Percentiles rank a stretch among this genome's conserved stretches.
phyloP scores from a whole-genome alignment of 1,140 invertebrate species.

The Sitophilus oryzae region DNA sequence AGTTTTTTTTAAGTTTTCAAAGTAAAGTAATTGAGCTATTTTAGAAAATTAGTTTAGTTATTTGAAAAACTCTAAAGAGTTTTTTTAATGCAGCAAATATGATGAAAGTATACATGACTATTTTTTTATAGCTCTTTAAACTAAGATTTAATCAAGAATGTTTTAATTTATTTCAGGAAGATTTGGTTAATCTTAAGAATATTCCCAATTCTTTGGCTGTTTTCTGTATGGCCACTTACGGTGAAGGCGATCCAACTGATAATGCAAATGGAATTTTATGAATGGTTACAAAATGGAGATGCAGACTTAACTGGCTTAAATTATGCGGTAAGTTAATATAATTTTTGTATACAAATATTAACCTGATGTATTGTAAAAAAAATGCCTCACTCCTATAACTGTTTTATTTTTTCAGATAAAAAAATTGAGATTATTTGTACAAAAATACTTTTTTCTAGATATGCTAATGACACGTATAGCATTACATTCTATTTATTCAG shows the following conservation, averaged over 20 bases:
- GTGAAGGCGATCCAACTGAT: conserved; percentile 99
- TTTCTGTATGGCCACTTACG: conserved; percentile 98
- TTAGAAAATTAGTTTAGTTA: background rate
- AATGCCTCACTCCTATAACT: too few species aligned
- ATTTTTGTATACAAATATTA: too few species aligned
- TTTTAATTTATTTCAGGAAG: conserved; percentile 61
- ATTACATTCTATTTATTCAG: too few species aligned
- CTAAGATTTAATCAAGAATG: background rate
- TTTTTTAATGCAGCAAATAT: background rate
- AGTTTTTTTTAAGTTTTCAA: background rate
- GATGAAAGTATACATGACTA: background rate
- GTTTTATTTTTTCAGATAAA: too few species aligned
- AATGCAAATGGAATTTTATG: conserved; percentile 98
- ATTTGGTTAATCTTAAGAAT: conserved; percentile 77
- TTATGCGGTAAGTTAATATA: conserved; percentile 89
- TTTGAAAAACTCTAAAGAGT: too few species aligned
- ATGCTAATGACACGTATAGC: too few species aligned
- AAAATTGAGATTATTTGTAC: too few species aligned
- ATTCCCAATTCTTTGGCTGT: conserved; percentile 92
- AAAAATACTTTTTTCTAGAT: too few species aligned
- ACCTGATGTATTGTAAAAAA: too few species aligned
- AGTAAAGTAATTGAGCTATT: conserved; percentile 1
- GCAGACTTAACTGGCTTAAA: conserved; percentile 84
- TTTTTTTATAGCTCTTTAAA: conserved; percentile 6
- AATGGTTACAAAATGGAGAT: conserved; percentile 93